Evolutionary conservation across 1,140 invertebrate species (phyloP).

Genomic region (Trypoxylus dichotomus): DNA sequence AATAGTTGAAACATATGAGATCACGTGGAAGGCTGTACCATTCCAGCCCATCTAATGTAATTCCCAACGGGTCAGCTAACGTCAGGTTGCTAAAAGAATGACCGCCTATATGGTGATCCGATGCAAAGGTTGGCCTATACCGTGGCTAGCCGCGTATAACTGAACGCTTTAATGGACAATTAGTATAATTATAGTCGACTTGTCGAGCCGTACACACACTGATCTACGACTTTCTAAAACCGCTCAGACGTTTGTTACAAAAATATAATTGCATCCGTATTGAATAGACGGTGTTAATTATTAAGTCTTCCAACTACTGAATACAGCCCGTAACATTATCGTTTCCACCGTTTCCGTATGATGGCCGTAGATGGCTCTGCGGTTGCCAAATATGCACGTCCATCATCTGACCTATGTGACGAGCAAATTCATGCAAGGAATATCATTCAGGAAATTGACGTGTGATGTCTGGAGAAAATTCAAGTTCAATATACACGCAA

Average conservation of each 20-base stretch:
- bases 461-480: neutral
- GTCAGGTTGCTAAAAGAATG: constrained; percentile 18
- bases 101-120: neutral
- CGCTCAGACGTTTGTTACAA: constrained; percentile 4
- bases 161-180: constrained; percentile 21
- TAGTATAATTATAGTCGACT: constrained; percentile 18
- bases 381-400: neutral
- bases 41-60: constrained; percentile 15
- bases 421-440: neutral
- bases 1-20: neutral
- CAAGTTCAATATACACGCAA: neutral
- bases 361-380: too few relatives aligned
- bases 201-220: neutral
- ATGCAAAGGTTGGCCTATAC: neutral
- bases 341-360: too few relatives aligned
- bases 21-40: neutral
- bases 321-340: neutral
- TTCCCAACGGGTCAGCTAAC: constrained; percentile 12
- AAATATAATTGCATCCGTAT: constrained; percentile 23
- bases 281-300: constrained; percentile 23
- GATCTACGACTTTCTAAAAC: constrained; percentile 1
- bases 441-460: neutral
- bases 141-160: neutral
- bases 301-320: neutral
- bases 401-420: too few relatives aligned